Conservation (phyloP, 1,140 invertebrate species). For the Drosophila malerkotliana region DNA sequence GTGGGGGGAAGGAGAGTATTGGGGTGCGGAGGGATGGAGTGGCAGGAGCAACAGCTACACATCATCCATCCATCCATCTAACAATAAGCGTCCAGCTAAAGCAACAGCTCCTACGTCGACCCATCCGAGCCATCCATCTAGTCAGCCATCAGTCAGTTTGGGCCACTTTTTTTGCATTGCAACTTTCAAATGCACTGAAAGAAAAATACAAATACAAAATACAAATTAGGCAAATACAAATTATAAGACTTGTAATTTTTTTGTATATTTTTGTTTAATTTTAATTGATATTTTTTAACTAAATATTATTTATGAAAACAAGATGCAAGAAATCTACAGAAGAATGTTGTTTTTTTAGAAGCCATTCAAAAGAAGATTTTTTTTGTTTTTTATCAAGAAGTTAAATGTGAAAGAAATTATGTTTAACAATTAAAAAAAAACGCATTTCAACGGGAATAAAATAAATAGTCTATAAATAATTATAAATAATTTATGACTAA, state of each 20-base stretch:
- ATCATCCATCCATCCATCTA: conserved; percentile 79
- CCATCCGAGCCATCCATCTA: conserved; percentile 66
- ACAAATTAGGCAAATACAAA: too few species aligned
- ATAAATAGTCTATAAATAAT: too few species aligned
- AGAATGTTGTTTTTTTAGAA: too few species aligned
- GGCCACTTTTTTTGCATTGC: conserved; percentile 61
- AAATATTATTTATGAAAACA: too few species aligned
- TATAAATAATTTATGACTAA: too few species aligned
- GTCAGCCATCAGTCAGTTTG: conserved; percentile 72
- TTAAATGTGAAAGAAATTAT: too few species aligned
- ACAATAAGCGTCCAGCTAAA: conserved; percentile 74
- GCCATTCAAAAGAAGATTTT: too few species aligned
- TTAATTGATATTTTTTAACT: too few species aligned
- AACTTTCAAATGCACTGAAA: conserved; percentile 14
- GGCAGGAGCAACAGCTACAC: conserved; percentile 57
- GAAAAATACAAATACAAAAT: background rate
- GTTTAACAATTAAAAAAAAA: too few species aligned
- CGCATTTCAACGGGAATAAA: too few species aligned
- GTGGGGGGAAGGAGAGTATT: background rate
- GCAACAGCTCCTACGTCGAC: conserved; percentile 40
- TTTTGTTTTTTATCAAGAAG: too few species aligned
- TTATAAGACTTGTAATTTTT: background rate
- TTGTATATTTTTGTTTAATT: background rate
- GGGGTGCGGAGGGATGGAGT: background rate
- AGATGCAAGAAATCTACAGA: too few species aligned